Percentiles rank a stretch among this genome's conserved stretches.
phyloP scores from a whole-genome alignment of 2,888 invertebrate genomes.

The Omphaloscelis lunosa region DNA sequence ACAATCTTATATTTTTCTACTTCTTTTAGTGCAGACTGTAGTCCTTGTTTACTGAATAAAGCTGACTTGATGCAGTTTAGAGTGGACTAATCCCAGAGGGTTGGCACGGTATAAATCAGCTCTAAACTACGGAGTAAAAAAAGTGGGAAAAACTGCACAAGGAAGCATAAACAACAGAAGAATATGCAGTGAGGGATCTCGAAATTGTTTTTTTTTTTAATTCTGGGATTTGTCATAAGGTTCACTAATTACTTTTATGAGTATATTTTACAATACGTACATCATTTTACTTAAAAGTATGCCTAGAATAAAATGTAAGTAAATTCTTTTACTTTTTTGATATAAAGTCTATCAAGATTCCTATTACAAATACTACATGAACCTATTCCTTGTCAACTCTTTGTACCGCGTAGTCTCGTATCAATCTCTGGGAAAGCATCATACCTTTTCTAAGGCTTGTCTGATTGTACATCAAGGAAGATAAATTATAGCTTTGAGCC shows the following conservation, averaged over 20 bases:
- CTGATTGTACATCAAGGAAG: conserved; percentile 43
- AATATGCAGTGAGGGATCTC: not conserved
- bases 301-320: too few species aligned
- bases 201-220: not conserved
- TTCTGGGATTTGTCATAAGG: too few species aligned
- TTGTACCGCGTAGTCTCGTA: conserved; percentile 13
- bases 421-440: conserved; percentile 19
- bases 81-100: conserved; percentile 26
- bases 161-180: conserved; percentile 7
- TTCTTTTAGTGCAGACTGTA: not conserved
- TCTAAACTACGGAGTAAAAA: conserved; percentile 32
- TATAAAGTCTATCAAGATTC: not conserved
- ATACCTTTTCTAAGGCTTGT: conserved; percentile 23
- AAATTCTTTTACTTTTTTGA: too few species aligned
- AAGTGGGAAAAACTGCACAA: conserved; percentile 9
- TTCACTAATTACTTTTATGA: too few species aligned
- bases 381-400: not conserved
- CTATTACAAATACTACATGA: not conserved
- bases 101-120: conserved; percentile 33
- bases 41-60: conserved; percentile 23
- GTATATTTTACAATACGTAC: not conserved
- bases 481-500: conserved; percentile 35
- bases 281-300: too few species aligned
- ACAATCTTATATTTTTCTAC: not conserved
- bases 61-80: conserved; percentile 20